Evolutionary conservation across 2,797 vertebrate genomes (phyloP).

Genomic region (Nannoperca obscura): DNA sequence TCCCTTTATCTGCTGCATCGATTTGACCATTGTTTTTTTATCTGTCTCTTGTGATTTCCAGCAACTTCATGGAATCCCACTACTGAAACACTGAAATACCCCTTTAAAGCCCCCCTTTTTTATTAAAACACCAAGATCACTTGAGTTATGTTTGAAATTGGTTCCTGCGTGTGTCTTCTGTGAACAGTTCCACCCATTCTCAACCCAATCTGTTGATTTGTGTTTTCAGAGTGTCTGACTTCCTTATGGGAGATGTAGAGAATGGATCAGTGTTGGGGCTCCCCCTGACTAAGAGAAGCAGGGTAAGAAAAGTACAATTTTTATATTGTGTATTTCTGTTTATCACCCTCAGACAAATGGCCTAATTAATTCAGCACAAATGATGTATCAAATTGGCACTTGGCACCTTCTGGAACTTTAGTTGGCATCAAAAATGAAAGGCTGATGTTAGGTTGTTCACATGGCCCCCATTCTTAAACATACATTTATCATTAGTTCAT

Average conservation of each 20-base stretch:
- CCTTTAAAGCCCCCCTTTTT: background rate
- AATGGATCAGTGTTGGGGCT: slow-evolving; percentile 93
- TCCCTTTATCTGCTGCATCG: background rate
- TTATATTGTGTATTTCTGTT: background rate
- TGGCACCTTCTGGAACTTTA: slow-evolving; percentile 1
- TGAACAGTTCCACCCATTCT: background rate
- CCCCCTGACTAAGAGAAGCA: slow-evolving; percentile 92
- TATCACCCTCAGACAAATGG: background rate
- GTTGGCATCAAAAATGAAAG: background rate
- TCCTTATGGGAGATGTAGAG: slow-evolving; percentile 99
- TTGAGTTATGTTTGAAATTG: background rate
- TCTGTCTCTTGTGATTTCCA: background rate
- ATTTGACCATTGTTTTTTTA: background rate
- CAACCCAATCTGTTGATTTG: background rate
- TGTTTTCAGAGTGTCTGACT: slow-evolving; percentile 94
- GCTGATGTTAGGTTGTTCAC: background rate
- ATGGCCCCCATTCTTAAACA: background rate
- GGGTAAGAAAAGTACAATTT: slow-evolving; percentile 83
- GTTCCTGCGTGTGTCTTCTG: background rate
- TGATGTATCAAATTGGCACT: background rate
- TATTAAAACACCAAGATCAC: background rate
- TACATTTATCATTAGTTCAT: slow-evolving; percentile 9
- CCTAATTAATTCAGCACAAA: background rate
- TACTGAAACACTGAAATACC: background rate
- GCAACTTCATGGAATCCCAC: background rate